Conservation (phyloP, 2,888 invertebrate species). For the Holacanthella duospinosa region DNA sequence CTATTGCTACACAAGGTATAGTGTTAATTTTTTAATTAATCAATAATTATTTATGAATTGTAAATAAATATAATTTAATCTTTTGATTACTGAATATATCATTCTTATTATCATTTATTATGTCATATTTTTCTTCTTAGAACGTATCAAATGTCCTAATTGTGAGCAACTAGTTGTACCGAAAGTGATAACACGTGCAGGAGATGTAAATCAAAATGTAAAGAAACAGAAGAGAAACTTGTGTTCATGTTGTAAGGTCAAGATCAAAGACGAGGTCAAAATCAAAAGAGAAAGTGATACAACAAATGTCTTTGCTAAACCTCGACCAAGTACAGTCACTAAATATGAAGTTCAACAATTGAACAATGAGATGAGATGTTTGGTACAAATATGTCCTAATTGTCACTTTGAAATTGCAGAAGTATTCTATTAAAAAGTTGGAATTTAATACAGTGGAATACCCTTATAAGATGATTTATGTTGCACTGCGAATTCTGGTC, state of each 20-base stretch:
- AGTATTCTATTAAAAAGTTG: background rate
- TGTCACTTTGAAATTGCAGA: background rate
- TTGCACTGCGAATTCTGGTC: too few species aligned
- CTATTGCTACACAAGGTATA: too few species aligned
- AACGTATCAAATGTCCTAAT: background rate
- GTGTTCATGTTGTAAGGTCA: too few species aligned
- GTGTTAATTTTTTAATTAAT: too few species aligned
- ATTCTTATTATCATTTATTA: background rate
- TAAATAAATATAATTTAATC: too few species aligned
- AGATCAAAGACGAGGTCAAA: too few species aligned
- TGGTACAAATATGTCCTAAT: background rate
- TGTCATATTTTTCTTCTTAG: background rate
- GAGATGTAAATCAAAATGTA: background rate
- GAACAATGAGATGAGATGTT: background rate
- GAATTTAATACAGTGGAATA: too few species aligned
- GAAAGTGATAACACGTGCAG: background rate
- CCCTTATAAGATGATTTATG: too few species aligned
- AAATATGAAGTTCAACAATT: background rate
- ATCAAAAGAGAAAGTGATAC: too few species aligned
- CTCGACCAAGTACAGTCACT: background rate
- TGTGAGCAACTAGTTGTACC: background rate
- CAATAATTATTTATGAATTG: too few species aligned
- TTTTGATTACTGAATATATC: background rate
- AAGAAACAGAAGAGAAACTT: background rate
- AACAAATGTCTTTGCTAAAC: too few species aligned